Conservation (phyloP, 2,888 invertebrate genomes). For the Hyppa rectilinea region DNA sequence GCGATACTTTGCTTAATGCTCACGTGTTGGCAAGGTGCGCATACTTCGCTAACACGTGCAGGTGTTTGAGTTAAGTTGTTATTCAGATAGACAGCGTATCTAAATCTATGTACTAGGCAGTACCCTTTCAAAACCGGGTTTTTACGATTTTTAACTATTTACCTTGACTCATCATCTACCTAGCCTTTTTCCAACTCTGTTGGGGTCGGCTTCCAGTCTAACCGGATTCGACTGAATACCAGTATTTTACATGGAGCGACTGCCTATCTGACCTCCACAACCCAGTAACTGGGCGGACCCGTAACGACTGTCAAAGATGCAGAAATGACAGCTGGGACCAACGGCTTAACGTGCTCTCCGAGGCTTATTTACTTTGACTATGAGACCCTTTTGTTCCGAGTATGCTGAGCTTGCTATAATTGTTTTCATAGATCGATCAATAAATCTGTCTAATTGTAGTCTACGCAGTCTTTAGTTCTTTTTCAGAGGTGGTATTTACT, state of each 20-base stretch:
- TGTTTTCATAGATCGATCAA: neutral
- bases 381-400: neutral
- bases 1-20: slow-evolving; percentile 33
- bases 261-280: too few species aligned
- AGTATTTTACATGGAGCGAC: too few species aligned
- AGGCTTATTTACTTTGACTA: neutral
- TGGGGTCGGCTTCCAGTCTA: too few species aligned
- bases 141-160: too few species aligned
- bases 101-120: neutral
- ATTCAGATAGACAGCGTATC: neutral
- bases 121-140: neutral
- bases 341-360: too few species aligned
- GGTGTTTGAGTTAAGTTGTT: neutral
- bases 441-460: neutral
- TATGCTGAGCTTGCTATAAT: too few species aligned
- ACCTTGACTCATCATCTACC: too few species aligned
- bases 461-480: neutral
- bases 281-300: too few species aligned
- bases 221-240: too few species aligned
- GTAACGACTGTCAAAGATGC: too few species aligned
- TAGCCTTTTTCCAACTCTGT: too few species aligned
- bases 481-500: neutral
- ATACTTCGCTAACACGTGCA: slow-evolving; percentile 22
- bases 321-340: too few species aligned
- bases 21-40: slow-evolving; percentile 33